Evolutionary conservation across 2,113 vertebrate genomes (phyloP).

Genomic region (Passer montanus): DNA sequence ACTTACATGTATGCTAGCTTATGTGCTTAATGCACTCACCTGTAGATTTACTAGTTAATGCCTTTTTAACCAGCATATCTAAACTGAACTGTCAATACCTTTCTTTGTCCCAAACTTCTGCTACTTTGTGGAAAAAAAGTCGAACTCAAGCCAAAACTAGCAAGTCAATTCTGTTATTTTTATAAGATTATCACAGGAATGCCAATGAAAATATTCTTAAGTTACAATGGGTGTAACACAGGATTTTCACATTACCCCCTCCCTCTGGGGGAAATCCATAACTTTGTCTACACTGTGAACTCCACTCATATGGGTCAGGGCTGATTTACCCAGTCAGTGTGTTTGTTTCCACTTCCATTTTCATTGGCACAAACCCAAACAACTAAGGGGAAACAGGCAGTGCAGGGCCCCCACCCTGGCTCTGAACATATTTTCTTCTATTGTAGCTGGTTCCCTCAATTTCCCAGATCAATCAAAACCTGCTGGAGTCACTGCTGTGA

Average conservation of each 20-base stretch:
- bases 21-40: neutral
- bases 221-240: conserved; percentile 72
- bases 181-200: conserved; percentile 58
- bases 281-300: conserved; percentile 70
- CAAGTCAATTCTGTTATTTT: conserved; percentile 69
- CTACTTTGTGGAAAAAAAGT: conserved; percentile 55
- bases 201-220: conserved; percentile 77
- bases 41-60: neutral
- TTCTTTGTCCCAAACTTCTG: conserved; percentile 28
- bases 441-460: conserved; percentile 66
- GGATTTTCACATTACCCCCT: conserved; percentile 68
- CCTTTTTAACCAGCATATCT: neutral
- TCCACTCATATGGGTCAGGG: conserved; percentile 55
- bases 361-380: conserved; percentile 69
- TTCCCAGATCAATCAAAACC: conserved; percentile 55
- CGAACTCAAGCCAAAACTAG: conserved; percentile 45
- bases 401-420: conserved; percentile 56
- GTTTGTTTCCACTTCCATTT: conserved; percentile 74
- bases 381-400: conserved; percentile 70
- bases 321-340: conserved; percentile 60
- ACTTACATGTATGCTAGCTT: neutral
- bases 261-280: conserved; percentile 66
- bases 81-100: conserved; percentile 6
- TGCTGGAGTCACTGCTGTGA: conserved; percentile 26
- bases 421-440: conserved; percentile 58